phyloP scores from a whole-genome alignment of 2,797 vertebrate species.

The Protosalanx chinensis region DNA sequence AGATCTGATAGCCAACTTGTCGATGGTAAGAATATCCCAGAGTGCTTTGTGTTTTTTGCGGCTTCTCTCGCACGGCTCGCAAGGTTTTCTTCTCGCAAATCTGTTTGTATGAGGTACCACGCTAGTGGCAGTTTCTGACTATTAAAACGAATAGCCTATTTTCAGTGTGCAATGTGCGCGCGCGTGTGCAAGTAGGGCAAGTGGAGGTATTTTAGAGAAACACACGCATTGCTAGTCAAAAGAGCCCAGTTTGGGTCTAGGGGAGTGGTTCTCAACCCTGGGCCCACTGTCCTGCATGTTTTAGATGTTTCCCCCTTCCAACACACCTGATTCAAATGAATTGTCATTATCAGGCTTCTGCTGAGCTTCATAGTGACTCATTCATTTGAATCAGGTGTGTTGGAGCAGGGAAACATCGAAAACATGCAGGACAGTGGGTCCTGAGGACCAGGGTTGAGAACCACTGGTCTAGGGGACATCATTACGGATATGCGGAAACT shows the following conservation, averaged over 20 bases:
- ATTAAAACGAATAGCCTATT: background rate
- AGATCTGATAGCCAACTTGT: constrained; percentile 8
- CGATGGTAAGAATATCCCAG: constrained; percentile 4
- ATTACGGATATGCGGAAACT: background rate
- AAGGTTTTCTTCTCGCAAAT: background rate
- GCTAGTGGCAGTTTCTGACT: background rate
- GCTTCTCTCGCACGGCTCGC: background rate
- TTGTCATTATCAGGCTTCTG: too few species aligned
- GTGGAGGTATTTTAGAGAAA: constrained; percentile 7
- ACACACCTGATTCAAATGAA: too few species aligned
- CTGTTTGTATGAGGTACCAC: constrained; percentile 1
- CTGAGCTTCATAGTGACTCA: too few species aligned
- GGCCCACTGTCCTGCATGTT: too few species aligned
- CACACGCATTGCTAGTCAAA: constrained; percentile 6
- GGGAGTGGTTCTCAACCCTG: background rate
- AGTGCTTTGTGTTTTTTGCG: constrained; percentile 5
- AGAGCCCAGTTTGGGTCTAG: constrained; percentile 1
- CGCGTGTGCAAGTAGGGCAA: constrained; percentile 4
- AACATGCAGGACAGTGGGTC: too few species aligned
- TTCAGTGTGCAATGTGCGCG: constrained; percentile 7
- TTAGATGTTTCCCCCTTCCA: too few species aligned
- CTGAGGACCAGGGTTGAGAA: too few species aligned
- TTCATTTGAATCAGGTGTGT: too few species aligned
- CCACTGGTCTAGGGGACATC: background rate
- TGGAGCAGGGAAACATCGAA: too few species aligned